Conservation (phyloP, 2,888 invertebrate genomes). For the Macropis europaea region DNA sequence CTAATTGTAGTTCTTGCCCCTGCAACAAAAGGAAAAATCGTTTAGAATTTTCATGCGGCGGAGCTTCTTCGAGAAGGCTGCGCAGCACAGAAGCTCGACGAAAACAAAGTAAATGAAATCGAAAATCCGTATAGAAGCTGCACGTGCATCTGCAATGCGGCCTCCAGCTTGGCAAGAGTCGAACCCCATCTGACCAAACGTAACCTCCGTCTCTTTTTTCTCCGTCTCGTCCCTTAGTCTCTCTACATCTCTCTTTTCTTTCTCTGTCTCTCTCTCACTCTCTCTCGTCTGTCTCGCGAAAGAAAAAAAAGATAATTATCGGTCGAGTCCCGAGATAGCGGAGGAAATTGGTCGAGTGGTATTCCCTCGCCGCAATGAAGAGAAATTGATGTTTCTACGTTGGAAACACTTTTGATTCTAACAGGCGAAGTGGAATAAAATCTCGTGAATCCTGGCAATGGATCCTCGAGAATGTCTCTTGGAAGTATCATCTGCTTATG, state of each 20-base stretch:
- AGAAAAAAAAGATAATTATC: conserved; percentile 49
- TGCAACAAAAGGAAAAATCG: neutral
- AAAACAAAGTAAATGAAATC: conserved; percentile 56
- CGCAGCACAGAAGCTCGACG: conserved; percentile 6
- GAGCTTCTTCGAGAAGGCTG: neutral
- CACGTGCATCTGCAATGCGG: conserved; percentile 74
- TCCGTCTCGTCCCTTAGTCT: neutral
- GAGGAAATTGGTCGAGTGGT: conserved; percentile 43
- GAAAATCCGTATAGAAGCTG: conserved; percentile 53
- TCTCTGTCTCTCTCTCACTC: neutral
- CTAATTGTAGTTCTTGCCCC: neutral
- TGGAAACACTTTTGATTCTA: conserved; percentile 7
- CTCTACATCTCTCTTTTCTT: neutral
- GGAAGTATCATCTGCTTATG: too few species aligned
- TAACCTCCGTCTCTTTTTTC: conserved; percentile 4
- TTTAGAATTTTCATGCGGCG: neutral
- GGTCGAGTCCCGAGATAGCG: conserved; percentile 24
- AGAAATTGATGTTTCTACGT: conserved; percentile 28
- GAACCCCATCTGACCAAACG: conserved; percentile 47
- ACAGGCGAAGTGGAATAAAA: neutral
- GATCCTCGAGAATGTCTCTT: too few species aligned
- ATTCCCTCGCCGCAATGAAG: neutral
- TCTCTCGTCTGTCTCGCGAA: conserved; percentile 6
- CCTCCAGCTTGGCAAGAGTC: conserved; percentile 60
- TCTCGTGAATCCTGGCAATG: neutral